Conservation (phyloP, 2,888 invertebrate species). For the Stenodema calcarata region DNA sequence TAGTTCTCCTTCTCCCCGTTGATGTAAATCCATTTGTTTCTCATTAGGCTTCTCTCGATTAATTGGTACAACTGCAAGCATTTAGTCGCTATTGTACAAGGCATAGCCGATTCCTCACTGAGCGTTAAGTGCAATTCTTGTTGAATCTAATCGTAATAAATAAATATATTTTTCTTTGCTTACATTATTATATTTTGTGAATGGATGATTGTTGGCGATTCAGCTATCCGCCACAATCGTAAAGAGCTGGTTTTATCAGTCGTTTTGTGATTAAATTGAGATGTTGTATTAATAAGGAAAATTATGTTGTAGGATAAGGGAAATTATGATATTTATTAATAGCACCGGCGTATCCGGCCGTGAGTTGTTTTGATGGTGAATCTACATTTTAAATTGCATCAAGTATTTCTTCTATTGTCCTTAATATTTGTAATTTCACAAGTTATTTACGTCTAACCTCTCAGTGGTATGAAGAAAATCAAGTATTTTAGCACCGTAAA, state of each 20-base stretch:
- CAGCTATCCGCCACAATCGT: background rate
- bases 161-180: background rate
- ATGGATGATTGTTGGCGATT: background rate
- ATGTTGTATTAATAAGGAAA: background rate
- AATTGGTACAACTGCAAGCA: background rate
- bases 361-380: too few species aligned
- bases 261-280: background rate
- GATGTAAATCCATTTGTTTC: background rate
- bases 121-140: background rate
- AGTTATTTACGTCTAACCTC: too few species aligned
- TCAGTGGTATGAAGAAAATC: too few species aligned
- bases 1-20: background rate
- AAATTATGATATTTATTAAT: too few species aligned
- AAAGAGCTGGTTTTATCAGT: background rate
- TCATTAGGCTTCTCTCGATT: background rate
- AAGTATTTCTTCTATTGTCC: too few species aligned
- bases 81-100: background rate
- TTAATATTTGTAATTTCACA: too few species aligned
- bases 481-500: too few species aligned
- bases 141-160: background rate
- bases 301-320: too few species aligned
- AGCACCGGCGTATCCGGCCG: too few species aligned
- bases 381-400: too few species aligned
- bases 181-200: background rate
- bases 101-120: background rate